Evolutionary conservation across 2,797 vertebrate species (phyloP).

Genomic region (Capromys pilorides): DNA sequence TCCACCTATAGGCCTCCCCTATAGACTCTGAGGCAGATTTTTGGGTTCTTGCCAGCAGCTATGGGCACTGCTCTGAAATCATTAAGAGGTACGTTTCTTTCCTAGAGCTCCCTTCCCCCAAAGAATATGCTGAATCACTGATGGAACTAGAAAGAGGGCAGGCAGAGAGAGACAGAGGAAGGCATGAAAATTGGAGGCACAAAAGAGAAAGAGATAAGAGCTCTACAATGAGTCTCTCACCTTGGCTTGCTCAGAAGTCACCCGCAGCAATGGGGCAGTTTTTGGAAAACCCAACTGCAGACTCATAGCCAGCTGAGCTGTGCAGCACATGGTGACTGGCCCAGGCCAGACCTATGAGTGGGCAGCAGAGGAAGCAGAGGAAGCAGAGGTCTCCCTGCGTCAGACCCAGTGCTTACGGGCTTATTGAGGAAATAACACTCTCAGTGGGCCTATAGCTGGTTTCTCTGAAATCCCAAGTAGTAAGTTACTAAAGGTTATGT

Average conservation of each 20-base stretch:
- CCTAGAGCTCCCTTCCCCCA: background rate
- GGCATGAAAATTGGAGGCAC: background rate
- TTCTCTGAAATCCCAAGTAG: background rate
- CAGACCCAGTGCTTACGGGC: rapidly evolving
- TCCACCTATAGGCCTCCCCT: background rate
- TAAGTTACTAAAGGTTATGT: background rate
- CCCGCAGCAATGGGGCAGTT: background rate
- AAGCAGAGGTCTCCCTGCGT: too few species aligned
- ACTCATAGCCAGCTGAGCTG: background rate
- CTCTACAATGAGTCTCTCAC: background rate
- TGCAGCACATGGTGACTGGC: background rate
- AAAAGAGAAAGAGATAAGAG: background rate
- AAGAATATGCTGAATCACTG: background rate
- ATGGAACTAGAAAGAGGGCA: background rate
- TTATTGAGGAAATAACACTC: background rate
- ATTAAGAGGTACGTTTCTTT: background rate
- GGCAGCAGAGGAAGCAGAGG: background rate
- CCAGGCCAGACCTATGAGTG: background rate
- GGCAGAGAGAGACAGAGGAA: background rate
- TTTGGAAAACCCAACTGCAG: background rate
- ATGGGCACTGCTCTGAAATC: background rate
- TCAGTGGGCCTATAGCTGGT: background rate
- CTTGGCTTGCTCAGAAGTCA: background rate
- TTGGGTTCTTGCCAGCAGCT: background rate
- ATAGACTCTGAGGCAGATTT: background rate